phyloP scores from a whole-genome alignment of 2,888 invertebrate genomes.

The Venusia cambrica region DNA sequence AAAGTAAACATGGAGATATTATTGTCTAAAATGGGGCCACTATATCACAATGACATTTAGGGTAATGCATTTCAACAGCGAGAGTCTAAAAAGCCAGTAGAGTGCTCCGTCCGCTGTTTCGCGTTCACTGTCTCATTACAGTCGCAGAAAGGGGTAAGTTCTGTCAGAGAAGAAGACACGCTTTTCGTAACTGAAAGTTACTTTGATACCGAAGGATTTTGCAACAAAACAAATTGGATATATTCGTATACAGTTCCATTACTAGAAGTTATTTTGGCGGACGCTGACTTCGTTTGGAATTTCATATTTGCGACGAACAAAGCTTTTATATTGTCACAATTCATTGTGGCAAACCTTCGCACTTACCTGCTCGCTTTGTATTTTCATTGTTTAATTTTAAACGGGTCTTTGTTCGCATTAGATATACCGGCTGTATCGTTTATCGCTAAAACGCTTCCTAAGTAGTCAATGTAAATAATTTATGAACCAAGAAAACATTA shows the following conservation, averaged over 20 bases:
- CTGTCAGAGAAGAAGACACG: conserved; percentile 36
- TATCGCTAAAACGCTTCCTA: conserved; percentile 18
- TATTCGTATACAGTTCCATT: conserved; percentile 40
- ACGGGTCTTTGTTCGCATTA: conserved; percentile 35
- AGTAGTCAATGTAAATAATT: conserved; percentile 19
- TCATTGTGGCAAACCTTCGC: conserved; percentile 54
- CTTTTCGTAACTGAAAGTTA: conserved; percentile 40
- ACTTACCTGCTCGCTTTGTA: conserved; percentile 47
- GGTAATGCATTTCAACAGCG: conserved; percentile 44
- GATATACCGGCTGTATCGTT: conserved; percentile 26
- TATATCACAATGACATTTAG: conserved; percentile 42
- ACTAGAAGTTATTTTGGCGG: conserved; percentile 42
- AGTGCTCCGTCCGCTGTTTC: conserved; percentile 44
- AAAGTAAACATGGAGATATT: conserved; percentile 25
- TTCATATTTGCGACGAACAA: conserved; percentile 59
- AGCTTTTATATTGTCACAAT: conserved; percentile 65
- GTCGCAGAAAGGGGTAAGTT: conserved; percentile 46
- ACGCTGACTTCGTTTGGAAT: conserved; percentile 50
- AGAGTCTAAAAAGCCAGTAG: conserved; percentile 44
- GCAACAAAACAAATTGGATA: conserved; percentile 33
- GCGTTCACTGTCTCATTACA: conserved; percentile 53
- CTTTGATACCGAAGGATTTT: conserved; percentile 22
- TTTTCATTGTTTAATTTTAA: conserved; percentile 51
- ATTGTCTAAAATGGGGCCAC: conserved; percentile 31
- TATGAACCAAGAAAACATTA: conserved; percentile 1